Percentiles rank a stretch among this genome's conserved stretches.
phyloP scores from a whole-genome alignment of 35 echinoderm and acorn worm genomes.

The Ophioderma brevispina region DNA sequence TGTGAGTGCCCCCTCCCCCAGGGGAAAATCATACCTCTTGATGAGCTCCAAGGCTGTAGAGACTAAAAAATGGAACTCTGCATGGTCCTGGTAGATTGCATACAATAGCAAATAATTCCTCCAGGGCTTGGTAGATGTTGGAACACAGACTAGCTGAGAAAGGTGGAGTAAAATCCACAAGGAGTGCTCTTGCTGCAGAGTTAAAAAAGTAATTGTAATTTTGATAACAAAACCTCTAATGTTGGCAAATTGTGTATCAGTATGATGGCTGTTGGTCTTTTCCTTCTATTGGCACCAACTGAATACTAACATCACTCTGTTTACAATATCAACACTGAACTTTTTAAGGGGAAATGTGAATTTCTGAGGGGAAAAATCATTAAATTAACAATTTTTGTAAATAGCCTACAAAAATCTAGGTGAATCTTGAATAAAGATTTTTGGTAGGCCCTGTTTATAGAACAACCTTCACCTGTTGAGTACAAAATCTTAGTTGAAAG shows the following conservation, averaged over 20 bases:
- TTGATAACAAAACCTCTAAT: background rate
- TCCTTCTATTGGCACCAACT: background rate
- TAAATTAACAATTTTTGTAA: no score
- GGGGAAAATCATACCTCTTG: conserved; percentile 97
- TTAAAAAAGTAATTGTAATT: background rate
- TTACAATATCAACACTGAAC: no score
- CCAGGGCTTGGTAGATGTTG: conserved; percentile 57
- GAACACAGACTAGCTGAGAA: conserved; percentile 56
- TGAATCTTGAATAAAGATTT: no score
- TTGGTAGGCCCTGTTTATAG: no score
- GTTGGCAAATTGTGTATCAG: background rate
- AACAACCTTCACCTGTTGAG: no score
- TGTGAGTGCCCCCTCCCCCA: no score
- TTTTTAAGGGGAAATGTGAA: no score
- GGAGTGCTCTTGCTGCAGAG: conserved; percentile 70
- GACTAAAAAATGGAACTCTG: conserved; percentile 83
- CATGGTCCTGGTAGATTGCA: conserved; percentile 76
- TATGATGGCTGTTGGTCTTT: background rate
- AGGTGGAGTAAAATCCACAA: conserved; percentile 85
- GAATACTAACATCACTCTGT: background rate
- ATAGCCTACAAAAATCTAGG: no score
- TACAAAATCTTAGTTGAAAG: no score
- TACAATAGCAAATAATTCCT: conserved; percentile 76
- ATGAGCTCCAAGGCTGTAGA: conserved; percentile 71
- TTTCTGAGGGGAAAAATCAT: no score